Base-by-base conservation (phyloP, 2,797 vertebrate species). In the Xenentodon cancila region DNA sequence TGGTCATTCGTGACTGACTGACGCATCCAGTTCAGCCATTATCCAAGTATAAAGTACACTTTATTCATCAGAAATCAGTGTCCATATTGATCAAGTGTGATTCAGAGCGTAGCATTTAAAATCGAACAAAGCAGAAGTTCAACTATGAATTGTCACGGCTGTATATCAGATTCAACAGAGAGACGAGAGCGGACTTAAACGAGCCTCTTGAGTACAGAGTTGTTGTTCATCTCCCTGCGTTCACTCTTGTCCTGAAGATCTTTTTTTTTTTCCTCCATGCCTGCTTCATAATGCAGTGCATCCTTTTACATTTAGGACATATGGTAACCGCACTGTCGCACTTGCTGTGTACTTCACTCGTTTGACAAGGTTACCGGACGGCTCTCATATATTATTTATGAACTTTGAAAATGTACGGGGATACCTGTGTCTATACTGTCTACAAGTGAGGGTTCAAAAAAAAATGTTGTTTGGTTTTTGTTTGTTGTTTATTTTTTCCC, bases 1-100 rank as follows among this genome's bases (percentile, higher is more conserved):
- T 76, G 75, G 84, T 81, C 80, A 73, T 71, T 76, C 58, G 55
- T 75, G 77, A 79, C 70, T 64, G 71, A 86, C 79, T 76, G 64
- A 74, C 68, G 68, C 60, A 82, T 69, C 71, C 53, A 82, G 72
- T 56, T 68, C 63, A 40, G 37, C 72, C 21, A 18, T 70, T 65
- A 73, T 63, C 58, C n/a, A 53, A 57, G 68, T 44, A 50, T 15
- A 76, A 68, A 71, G 67, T 59, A 57, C 25, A 7, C 46, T 27
- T 12, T 19, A 68, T 77, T 77, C 40, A 44, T 67, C 52, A 64
- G 54, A 65, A 68, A 77, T 71, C 64, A 2, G 25, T 43, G 44
- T 71, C 30, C 0, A 40, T 43, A 53, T 51, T 25, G 34, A 61
- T 44, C 18, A 13, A 37, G 40, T 72, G 49, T 44, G 37, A 55